Evolutionary conservation across 2,113 vertebrate genomes (phyloP).

Genomic region (Cnemophilus loriae): DNA sequence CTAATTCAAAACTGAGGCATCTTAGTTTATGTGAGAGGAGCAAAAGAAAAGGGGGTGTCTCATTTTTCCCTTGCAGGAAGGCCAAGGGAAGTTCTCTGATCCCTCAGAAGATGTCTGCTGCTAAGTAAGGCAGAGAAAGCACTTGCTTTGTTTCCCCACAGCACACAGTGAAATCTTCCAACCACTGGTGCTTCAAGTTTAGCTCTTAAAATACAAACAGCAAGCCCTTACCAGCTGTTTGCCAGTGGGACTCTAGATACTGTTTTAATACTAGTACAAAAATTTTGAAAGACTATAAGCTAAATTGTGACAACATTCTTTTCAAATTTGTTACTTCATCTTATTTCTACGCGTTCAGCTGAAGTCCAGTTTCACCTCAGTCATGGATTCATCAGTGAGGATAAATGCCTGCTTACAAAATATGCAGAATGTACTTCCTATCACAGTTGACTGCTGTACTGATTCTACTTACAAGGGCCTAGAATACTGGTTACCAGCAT

Average conservation of each 20-base stretch:
- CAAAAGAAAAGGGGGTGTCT: accelerated
- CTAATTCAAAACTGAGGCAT: not conserved
- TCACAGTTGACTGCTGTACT: not conserved
- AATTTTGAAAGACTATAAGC: not conserved
- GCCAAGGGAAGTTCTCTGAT: not conserved
- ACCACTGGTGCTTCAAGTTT: not conserved
- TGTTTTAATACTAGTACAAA: slow-evolving; percentile 9
- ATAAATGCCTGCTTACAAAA: not conserved
- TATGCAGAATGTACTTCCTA: not conserved
- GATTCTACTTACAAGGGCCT: too few species aligned
- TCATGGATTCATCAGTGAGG: not conserved
- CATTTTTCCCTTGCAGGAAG: not conserved
- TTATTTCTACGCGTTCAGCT: not conserved
- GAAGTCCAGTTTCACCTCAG: not conserved
- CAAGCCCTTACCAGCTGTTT: not conserved
- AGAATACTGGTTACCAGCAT: not conserved
- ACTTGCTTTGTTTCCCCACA: not conserved
- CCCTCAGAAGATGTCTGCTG: not conserved
- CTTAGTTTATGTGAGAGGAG: not conserved
- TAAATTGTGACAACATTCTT: not conserved
- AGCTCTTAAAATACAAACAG: not conserved
- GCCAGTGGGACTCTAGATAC: not conserved
- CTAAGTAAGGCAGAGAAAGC: not conserved
- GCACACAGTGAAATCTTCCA: not conserved
- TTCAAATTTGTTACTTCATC: not conserved